Conservation (phyloP, 2,113 vertebrate genomes). For the Anguilla rostrata region DNA sequence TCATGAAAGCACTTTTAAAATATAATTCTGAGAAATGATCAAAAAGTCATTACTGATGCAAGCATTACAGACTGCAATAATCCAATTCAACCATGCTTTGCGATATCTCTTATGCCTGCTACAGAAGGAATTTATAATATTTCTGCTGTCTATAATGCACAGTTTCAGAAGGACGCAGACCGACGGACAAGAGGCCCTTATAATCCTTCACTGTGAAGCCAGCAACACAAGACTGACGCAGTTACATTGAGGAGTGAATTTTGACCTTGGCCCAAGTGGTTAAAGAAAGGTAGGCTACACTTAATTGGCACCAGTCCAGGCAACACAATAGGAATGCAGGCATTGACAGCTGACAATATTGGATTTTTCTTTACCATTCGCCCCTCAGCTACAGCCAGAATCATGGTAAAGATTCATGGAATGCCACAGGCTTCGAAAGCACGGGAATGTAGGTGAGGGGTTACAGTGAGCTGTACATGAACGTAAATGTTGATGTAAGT, state of each 20-base stretch:
- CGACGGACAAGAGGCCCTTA: slow-evolving; percentile 50
- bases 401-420: slow-evolving; percentile 72
- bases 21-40: slow-evolving; percentile 6
- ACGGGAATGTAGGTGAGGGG: slow-evolving; percentile 53
- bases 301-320: slow-evolving; percentile 37
- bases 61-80: slow-evolving; percentile 63
- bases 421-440: slow-evolving; percentile 52
- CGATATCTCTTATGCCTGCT: slow-evolving; percentile 43
- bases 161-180: slow-evolving; percentile 49
- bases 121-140: slow-evolving; percentile 40
- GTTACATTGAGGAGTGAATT: slow-evolving; percentile 20
- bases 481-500: slow-evolving; percentile 71
- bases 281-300: slow-evolving; percentile 31
- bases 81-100: slow-evolving; percentile 70
- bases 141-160: slow-evolving; percentile 69
- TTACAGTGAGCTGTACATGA: slow-evolving; percentile 68
- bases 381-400: slow-evolving; percentile 56
- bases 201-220: slow-evolving; percentile 37
- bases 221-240: slow-evolving; percentile 32
- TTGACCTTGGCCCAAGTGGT: slow-evolving; percentile 14
- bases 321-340: slow-evolving; percentile 62
- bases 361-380: slow-evolving; percentile 70
- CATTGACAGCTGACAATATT: slow-evolving; percentile 70
- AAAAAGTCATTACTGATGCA: slow-evolving; percentile 57
- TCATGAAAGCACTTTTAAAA: slow-evolving; percentile 18